A percentile compares a stretch with the other conserved stretches of the same genome.
Conservation (phyloP, 2,797 vertebrate genomes). For the Aulostomus chinensis region DNA sequence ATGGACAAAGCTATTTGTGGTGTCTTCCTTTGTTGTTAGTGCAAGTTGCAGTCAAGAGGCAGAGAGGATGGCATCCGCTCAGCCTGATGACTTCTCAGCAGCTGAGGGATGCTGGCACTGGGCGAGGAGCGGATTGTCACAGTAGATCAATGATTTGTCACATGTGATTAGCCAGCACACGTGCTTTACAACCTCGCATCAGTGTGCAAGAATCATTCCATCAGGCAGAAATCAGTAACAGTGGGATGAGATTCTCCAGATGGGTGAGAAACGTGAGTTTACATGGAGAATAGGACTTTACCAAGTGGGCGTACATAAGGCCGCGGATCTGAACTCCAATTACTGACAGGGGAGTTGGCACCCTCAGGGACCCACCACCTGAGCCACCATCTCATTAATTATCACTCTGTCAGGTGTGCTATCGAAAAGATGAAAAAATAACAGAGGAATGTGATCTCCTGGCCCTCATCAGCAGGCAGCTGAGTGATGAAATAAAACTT, state of each 20-base stretch:
- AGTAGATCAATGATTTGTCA: slow-evolving; percentile 49
- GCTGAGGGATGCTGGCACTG: too few relatives aligned
- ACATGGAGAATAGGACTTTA: too few relatives aligned
- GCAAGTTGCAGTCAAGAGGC: slow-evolving; percentile 36
- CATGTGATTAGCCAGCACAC: not conserved
- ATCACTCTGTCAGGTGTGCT: slow-evolving; percentile 50
- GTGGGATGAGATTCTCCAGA: too few relatives aligned
- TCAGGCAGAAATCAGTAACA: too few relatives aligned
- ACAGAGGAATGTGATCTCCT: slow-evolving; percentile 36
- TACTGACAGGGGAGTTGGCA: not conserved
- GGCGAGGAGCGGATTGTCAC: slow-evolving; percentile 14
- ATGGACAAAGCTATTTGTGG: slow-evolving; percentile 63
- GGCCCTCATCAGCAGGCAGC: slow-evolving; percentile 23
- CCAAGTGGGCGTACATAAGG: not conserved
- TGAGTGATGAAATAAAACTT: slow-evolving; percentile 34
- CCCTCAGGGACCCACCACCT: slow-evolving; percentile 18
- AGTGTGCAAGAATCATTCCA: too few relatives aligned
- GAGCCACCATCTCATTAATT: slow-evolving; percentile 53
- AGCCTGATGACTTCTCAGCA: too few relatives aligned
- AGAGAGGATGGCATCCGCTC: not conserved
- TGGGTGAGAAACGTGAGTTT: too few relatives aligned
- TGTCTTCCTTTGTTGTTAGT: slow-evolving; percentile 30
- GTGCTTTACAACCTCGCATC: too few relatives aligned
- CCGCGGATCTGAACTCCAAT: slow-evolving; percentile 12
- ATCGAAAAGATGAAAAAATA: slow-evolving; percentile 35